These are phyloP conservation scores for Macrobrachium nipponense DNA, from an alignment of 1,140 invertebrate species.

Conservation along the genomic window DNA sequence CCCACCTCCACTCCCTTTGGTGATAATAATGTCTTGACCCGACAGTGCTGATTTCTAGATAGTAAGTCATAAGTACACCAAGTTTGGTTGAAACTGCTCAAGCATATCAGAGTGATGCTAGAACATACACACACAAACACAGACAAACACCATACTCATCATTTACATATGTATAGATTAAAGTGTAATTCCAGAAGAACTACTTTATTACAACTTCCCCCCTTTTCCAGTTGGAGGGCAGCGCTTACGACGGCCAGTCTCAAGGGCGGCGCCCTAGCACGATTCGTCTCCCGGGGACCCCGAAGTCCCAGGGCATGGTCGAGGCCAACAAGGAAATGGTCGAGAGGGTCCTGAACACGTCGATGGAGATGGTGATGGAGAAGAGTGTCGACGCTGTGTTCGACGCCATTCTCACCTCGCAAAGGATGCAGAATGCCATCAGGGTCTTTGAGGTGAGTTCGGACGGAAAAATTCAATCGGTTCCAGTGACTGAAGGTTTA, in stretches of 20 bases:
- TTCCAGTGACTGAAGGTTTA: no score
- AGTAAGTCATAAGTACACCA: no score
- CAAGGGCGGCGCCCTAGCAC: background rate
- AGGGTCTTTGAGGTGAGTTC: background rate
- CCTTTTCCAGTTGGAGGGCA: background rate
- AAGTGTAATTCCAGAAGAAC: no score
- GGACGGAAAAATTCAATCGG: background rate
- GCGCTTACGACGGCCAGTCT: background rate
- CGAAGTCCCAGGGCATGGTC: background rate
- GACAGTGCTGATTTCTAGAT: no score
- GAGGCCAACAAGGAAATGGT: slow-evolving; percentile 5
- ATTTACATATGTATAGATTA: no score
- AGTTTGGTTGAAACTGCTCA: no score
- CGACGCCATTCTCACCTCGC: background rate
- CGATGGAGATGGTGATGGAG: background rate
- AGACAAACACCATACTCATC: no score
- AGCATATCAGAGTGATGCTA: no score
- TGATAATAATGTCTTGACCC: no score
- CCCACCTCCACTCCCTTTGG: no score
- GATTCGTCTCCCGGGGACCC: background rate
- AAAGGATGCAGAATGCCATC: background rate
- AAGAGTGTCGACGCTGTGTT: background rate
- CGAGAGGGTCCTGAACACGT: background rate
- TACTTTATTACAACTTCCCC: no score
- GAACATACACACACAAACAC: no score